Evolutionary conservation across 2,113 vertebrate genomes (phyloP).

Genomic region (pig (Sus scrofa)): DNA sequence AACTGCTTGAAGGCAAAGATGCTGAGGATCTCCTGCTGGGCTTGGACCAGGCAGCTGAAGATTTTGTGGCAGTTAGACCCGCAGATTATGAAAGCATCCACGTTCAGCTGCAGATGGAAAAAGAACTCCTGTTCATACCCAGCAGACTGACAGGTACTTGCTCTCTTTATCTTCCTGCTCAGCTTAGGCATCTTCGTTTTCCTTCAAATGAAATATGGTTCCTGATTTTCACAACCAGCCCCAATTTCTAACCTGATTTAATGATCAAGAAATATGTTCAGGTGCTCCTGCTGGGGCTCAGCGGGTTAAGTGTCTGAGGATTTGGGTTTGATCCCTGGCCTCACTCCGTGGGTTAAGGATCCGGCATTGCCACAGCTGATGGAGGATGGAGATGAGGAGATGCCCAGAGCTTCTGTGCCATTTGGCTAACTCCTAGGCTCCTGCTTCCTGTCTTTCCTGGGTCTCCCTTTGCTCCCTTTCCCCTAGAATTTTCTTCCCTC

Average conservation of each 20-base stretch:
- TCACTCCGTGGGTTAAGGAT: no score
- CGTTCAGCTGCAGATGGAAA: slow-evolving; percentile 87
- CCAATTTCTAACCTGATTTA: neutral
- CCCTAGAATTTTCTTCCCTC: neutral
- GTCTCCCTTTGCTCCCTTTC: neutral
- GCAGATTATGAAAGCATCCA: slow-evolving; percentile 90
- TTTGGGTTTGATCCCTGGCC: no score
- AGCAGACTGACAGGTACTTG: slow-evolving; percentile 90
- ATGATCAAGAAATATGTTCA: slow-evolving; percentile 3
- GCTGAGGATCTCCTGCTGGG: slow-evolving; percentile 89
- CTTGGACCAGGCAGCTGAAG: slow-evolving; percentile 86
- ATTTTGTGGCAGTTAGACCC: slow-evolving; percentile 90
- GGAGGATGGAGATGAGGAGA: no score
- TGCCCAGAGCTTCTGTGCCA: no score
- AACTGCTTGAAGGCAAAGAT: slow-evolving; percentile 83
- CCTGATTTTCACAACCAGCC: neutral
- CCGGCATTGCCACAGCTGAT: no score
- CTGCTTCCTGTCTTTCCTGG: neutral
- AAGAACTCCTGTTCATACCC: slow-evolving; percentile 91
- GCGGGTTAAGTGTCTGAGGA: no score
- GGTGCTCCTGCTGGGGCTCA: no score
- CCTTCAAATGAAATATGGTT: neutral
- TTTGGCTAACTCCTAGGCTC: no score
- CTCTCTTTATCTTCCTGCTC: neutral
- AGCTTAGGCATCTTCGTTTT: neutral